These are phyloP conservation scores for Fabriciana adippe DNA, from an alignment of 2,888 invertebrate species.

Conservation along the genomic window DNA sequence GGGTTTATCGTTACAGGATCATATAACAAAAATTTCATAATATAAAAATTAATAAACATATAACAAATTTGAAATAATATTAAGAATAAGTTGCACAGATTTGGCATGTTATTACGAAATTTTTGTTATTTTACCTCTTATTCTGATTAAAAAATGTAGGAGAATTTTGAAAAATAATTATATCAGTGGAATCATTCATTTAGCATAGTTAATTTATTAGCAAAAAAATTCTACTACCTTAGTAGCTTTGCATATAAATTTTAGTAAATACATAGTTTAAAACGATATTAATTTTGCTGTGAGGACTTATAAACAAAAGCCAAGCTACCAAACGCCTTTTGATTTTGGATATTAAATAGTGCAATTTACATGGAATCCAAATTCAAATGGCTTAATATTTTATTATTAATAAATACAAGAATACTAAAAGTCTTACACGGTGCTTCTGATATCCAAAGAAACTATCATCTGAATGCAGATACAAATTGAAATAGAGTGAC, in stretches of 20 bases:
- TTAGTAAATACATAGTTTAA: too few species aligned
- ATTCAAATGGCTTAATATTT: slow-evolving; percentile 49
- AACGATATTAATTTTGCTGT: neutral
- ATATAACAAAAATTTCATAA: slow-evolving; percentile 37
- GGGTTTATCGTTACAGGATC: slow-evolving; percentile 22
- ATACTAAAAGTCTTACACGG: slow-evolving; percentile 66
- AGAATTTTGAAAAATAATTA: slow-evolving; percentile 26
- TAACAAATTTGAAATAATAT: neutral
- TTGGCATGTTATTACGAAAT: slow-evolving; percentile 24
- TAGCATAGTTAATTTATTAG: slow-evolving; percentile 21
- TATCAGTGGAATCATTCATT: slow-evolving; percentile 22
- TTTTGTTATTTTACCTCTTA: slow-evolving; percentile 20
- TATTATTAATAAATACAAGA: slow-evolving; percentile 42
- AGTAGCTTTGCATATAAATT: slow-evolving; percentile 32
- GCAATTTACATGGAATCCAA: slow-evolving; percentile 40
- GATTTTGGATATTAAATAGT: slow-evolving; percentile 46
- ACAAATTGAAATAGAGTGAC: slow-evolving; percentile 65
- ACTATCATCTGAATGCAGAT: slow-evolving; percentile 69
- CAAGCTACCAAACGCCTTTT: slow-evolving; percentile 60
- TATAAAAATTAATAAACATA: neutral
- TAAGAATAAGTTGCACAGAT: too few species aligned
- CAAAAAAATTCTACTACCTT: slow-evolving; percentile 34
- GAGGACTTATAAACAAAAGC: slow-evolving; percentile 11
- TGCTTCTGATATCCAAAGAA: slow-evolving; percentile 70
- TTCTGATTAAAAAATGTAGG: slow-evolving; percentile 16